Percentiles rank a stretch among this genome's conserved stretches.
These are phyloP conservation scores for Camponotus floridanus DNA, from an alignment of 1,140 invertebrate species.

Conservation along the genomic window DNA sequence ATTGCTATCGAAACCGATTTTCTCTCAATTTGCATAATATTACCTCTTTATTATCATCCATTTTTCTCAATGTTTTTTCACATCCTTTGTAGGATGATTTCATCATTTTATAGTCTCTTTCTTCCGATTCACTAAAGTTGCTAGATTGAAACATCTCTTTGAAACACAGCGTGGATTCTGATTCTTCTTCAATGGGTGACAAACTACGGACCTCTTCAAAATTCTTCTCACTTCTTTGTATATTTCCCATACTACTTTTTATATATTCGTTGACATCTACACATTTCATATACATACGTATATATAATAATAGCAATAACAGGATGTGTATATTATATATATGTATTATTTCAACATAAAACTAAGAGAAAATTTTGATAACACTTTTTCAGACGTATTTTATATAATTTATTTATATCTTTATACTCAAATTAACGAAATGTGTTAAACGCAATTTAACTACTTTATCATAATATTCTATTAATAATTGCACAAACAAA, in stretches of 20 bases:
- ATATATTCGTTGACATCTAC: background rate
- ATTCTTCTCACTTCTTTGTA: slow-evolving; percentile 39
- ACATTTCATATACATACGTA: too few species aligned
- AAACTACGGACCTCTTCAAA: slow-evolving; percentile 26
- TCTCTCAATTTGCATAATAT: background rate
- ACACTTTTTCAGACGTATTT: background rate
- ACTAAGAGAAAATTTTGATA: background rate
- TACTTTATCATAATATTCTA: background rate
- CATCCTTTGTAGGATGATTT: background rate
- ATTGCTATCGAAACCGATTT: background rate
- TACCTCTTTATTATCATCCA: slow-evolving; percentile 16
- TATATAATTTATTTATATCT: too few species aligned
- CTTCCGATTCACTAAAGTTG: slow-evolving; percentile 30
- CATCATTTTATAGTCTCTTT: background rate
- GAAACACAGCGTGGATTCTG: slow-evolving; percentile 51
- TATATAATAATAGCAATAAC: background rate
- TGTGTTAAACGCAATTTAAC: background rate
- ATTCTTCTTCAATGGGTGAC: slow-evolving; percentile 70
- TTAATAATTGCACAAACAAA: background rate
- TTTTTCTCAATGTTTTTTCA: background rate
- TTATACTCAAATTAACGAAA: too few species aligned
- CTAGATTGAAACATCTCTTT: slow-evolving; percentile 8
- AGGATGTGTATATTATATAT: background rate
- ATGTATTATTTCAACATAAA: background rate
- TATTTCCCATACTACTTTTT: background rate